phyloP scores from a whole-genome alignment of 2,888 invertebrate genomes.

The Chorisops tibialis region DNA sequence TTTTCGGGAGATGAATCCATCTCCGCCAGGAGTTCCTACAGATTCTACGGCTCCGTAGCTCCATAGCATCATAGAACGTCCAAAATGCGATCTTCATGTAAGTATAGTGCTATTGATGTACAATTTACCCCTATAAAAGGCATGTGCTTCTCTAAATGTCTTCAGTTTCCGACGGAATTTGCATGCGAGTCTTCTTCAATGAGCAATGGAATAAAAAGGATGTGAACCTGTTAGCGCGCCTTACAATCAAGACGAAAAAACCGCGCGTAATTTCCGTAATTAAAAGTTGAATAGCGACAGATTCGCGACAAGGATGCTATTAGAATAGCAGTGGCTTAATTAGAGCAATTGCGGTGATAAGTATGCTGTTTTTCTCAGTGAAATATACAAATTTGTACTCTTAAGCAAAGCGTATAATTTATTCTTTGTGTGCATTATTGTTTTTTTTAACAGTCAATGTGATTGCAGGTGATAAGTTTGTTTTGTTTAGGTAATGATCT shows the following conservation, averaged over 20 bases:
- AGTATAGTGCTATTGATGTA: constrained; percentile 23
- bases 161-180: constrained; percentile 41
- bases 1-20: constrained; percentile 24
- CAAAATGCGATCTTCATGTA: constrained; percentile 22
- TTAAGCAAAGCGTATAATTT: too few species aligned
- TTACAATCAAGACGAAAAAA: not conserved
- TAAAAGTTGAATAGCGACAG: not conserved
- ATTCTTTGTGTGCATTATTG: too few species aligned
- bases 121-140: constrained; percentile 38
- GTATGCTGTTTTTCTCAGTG: too few species aligned
- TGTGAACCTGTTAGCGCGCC: constrained; percentile 1
- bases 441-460: too few species aligned
- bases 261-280: not conserved
- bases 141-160: constrained; percentile 39
- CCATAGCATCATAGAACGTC: not conserved
- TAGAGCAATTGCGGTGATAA: too few species aligned
- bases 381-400: too few species aligned
- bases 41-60: not conserved
- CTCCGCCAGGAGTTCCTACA: not conserved
- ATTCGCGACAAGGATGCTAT: too few species aligned
- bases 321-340: too few species aligned
- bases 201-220: not conserved
- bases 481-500: too few species aligned
- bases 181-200: constrained; percentile 35
- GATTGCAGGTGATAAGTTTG: too few species aligned